Evolutionary conservation across 2,888 invertebrate genomes (phyloP).

Genomic region (Caenorhabditis imperialis): DNA sequence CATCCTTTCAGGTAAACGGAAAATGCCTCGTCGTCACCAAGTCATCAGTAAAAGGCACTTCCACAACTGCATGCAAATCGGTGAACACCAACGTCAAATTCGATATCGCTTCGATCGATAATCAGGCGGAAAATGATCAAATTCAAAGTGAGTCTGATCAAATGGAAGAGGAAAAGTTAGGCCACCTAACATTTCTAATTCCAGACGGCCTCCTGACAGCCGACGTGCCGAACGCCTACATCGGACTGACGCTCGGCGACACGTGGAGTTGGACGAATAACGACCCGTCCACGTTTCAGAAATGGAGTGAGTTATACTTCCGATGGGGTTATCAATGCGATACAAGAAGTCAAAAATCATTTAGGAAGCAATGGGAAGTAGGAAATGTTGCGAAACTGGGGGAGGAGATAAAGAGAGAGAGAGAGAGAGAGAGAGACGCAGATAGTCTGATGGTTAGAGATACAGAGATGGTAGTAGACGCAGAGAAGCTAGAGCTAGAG

Average conservation of each 20-base stretch:
- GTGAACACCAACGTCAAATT: neutral
- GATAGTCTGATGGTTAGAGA: no score
- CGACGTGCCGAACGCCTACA: slow-evolving; percentile 6
- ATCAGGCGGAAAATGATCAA: slow-evolving; percentile 20
- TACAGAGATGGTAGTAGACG: no score
- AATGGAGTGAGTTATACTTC: slow-evolving; percentile 21
- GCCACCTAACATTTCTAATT: slow-evolving; percentile 1
- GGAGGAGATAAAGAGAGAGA: no score
- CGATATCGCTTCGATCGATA: slow-evolving; percentile 19
- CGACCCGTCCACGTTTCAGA: slow-evolving; percentile 17
- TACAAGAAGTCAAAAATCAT: no score
- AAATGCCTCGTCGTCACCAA: slow-evolving; percentile 20
- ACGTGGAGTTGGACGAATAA: slow-evolving; percentile 30
- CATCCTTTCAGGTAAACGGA: slow-evolving; percentile 20
- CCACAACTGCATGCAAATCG: neutral
- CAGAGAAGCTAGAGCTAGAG: no score
- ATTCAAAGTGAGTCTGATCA: neutral
- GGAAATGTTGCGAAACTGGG: no score
- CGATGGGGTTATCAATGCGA: no score
- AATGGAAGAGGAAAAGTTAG: no score
- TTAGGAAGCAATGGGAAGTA: no score
- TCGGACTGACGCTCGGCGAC: slow-evolving; percentile 1
- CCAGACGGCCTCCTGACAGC: slow-evolving; percentile 4
- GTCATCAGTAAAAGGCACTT: neutral
- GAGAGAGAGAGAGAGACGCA: no score